phyloP scores from a whole-genome alignment of 2,888 invertebrate genomes.

The Lottia scabra region DNA sequence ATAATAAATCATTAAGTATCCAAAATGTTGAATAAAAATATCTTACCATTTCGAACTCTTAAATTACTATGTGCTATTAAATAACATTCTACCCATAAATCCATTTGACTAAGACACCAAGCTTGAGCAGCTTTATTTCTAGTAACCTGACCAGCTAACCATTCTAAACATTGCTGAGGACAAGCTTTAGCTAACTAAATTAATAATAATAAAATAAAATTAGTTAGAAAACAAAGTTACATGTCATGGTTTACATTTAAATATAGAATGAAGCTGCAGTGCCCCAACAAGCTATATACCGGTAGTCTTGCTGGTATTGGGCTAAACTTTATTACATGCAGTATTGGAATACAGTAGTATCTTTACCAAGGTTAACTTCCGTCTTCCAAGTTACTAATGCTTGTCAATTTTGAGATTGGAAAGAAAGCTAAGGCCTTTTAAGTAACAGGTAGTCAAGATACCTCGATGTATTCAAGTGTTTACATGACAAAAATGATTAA shows the following conservation, averaged over 20 bases:
- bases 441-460: too few species aligned
- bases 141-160: slow-evolving; percentile 78
- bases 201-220: background rate
- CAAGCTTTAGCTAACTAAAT: slow-evolving; percentile 81
- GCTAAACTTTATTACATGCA: background rate
- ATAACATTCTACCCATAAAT: slow-evolving; percentile 91
- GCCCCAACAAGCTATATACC: background rate
- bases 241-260: background rate
- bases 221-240: background rate
- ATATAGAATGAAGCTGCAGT: too few species aligned
- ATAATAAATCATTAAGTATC: too few species aligned
- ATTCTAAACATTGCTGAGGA: slow-evolving; percentile 91
- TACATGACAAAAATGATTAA: too few species aligned
- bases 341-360: too few species aligned
- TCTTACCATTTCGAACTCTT: slow-evolving; percentile 83
- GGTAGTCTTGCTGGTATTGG: background rate
- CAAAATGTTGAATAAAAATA: too few species aligned
- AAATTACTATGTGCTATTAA: slow-evolving; percentile 87
- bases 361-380: too few species aligned
- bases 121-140: slow-evolving; percentile 90
- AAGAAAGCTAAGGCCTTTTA: too few species aligned
- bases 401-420: too few species aligned
- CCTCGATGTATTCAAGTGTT: too few species aligned
- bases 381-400: too few species aligned
- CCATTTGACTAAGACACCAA: slow-evolving; percentile 92